phyloP scores from a whole-genome alignment of 1,140 invertebrate species.

The Drosophila dunni region DNA sequence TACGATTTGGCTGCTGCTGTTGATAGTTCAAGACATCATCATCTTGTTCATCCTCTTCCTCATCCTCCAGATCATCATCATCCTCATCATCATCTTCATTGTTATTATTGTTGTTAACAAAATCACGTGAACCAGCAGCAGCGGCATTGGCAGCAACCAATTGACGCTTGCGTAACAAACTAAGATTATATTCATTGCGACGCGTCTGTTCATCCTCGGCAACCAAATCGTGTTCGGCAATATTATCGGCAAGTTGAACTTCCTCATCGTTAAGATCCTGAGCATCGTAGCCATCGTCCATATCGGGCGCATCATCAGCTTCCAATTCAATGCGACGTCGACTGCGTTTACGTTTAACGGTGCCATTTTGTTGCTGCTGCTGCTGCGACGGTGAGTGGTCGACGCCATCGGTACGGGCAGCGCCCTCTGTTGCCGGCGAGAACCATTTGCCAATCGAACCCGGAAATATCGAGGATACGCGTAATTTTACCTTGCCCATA shows the following conservation, averaged over 20 bases:
- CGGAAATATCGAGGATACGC: slow-evolving; percentile 72
- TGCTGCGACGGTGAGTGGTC: neutral
- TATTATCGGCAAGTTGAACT: slow-evolving; percentile 69
- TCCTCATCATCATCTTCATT: slow-evolving; percentile 58
- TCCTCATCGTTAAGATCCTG: slow-evolving; percentile 64
- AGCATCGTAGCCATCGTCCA: slow-evolving; percentile 65
- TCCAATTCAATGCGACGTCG: slow-evolving; percentile 70
- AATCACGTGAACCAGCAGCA: slow-evolving; percentile 23
- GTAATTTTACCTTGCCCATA: slow-evolving; percentile 72
- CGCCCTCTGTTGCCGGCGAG: slow-evolving; percentile 44
- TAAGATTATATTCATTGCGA: slow-evolving; percentile 64
- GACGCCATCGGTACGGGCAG: neutral
- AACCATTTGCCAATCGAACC: slow-evolving; percentile 73
- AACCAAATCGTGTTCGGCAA: slow-evolving; percentile 71
- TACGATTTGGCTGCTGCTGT: slow-evolving; percentile 11
- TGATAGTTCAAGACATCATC: slow-evolving; percentile 14
- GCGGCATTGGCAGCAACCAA: neutral
- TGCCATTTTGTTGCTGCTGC: slow-evolving; percentile 32
- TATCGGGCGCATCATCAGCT: slow-evolving; percentile 55
- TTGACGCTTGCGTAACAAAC: slow-evolving; percentile 46
- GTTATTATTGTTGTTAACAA: slow-evolving; percentile 44
- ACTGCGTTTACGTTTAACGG: slow-evolving; percentile 15
- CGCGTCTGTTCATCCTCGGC: slow-evolving; percentile 70
- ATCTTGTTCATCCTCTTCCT: slow-evolving; percentile 23
- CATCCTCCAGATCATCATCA: slow-evolving; percentile 43